A percentile compares a stretch with the other conserved stretches of the same genome.
phyloP scores from a whole-genome alignment of 2,797 vertebrate species.

The Anisognathus igniventris region DNA sequence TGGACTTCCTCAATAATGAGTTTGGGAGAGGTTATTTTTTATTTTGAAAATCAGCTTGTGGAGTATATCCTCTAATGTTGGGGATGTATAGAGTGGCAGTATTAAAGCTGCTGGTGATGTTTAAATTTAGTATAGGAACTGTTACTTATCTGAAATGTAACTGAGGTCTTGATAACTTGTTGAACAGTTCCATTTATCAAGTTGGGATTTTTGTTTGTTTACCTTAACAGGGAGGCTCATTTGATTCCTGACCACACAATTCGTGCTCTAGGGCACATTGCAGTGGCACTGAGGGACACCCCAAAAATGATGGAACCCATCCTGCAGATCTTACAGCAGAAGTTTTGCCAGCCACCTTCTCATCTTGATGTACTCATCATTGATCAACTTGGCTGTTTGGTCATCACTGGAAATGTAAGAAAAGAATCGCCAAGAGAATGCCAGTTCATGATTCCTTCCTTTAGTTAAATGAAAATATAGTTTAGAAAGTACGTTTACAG shows the following conservation, averaged over 20 bases:
- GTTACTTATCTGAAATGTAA: background rate
- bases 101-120: background rate
- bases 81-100: background rate
- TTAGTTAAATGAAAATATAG: background rate
- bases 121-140: background rate
- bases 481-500: background rate
- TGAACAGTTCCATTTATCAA: background rate
- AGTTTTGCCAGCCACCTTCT: conserved; percentile 97
- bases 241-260: conserved; percentile 98
- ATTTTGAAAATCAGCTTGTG: background rate
- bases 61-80: background rate
- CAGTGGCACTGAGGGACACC: conserved; percentile 91
- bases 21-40: background rate
- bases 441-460: background rate
- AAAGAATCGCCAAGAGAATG: background rate
- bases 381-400: conserved; percentile 97
- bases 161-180: background rate
- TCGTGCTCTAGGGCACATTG: conserved; percentile 92
- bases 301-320: conserved; percentile 98
- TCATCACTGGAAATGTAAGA: conserved; percentile 95
- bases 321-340: conserved; percentile 97
- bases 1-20: background rate
- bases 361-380: conserved; percentile 95
- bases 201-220: background rate
- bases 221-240: conserved; percentile 86